These are phyloP conservation scores for Panzeria rudis DNA, from an alignment of 2,888 invertebrate genomes.

Conservation along the genomic window DNA sequence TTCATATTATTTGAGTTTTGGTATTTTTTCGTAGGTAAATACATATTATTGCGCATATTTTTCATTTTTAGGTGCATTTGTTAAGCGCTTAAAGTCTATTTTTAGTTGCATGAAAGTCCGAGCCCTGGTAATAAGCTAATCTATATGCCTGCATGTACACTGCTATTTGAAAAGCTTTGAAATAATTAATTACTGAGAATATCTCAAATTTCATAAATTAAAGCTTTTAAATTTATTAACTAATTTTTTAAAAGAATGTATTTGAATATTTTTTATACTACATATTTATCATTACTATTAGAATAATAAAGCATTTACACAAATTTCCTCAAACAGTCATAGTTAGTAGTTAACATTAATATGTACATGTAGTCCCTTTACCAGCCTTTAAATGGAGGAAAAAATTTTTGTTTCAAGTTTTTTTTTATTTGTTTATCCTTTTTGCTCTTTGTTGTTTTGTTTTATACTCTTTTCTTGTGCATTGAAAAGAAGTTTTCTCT, in stretches of 20 bases:
- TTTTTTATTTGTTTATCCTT: conserved; percentile 12
- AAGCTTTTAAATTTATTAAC: not conserved
- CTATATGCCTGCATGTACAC: too few species aligned
- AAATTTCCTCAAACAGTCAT: not conserved
- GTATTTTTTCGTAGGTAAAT: too few species aligned
- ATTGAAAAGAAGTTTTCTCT: conserved; percentile 63
- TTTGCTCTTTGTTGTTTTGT: conserved; percentile 35
- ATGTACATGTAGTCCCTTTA: conserved; percentile 6
- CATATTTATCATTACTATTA: conserved; percentile 3
- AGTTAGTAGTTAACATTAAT: not conserved
- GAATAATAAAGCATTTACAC: not conserved
- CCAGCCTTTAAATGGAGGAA: conserved; percentile 30
- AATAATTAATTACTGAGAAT: too few species aligned
- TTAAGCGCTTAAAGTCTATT: too few species aligned
- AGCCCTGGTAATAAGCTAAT: too few species aligned
- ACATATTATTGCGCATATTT: too few species aligned
- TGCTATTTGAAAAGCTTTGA: too few species aligned
- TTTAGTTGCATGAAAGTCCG: too few species aligned
- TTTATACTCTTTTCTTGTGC: conserved; percentile 51
- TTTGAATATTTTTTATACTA: not conserved
- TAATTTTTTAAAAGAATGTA: not conserved
- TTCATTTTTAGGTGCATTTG: too few species aligned
- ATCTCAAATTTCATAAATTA: too few species aligned
- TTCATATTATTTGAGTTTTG: too few species aligned
- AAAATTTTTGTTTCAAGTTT: conserved; percentile 51